phyloP scores from a whole-genome alignment of 1,140 invertebrate species.

The Yoshiicerus persimilis region DNA sequence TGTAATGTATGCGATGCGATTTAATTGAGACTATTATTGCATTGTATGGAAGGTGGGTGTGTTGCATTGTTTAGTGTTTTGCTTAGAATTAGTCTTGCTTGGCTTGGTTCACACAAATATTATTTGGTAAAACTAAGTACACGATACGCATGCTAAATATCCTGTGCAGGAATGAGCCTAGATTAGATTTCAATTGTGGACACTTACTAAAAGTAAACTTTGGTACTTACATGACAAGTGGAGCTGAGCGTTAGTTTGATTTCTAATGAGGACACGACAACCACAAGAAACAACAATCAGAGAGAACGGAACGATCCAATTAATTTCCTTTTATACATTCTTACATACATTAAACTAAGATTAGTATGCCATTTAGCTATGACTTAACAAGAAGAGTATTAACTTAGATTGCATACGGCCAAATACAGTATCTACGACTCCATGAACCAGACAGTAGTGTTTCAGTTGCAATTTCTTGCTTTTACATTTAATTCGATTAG shows the following conservation, averaged over 20 bases:
- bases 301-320: not conserved
- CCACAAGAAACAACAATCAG: not conserved
- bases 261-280: not conserved
- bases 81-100: not conserved
- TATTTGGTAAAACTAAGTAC: not conserved
- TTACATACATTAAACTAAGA: not conserved
- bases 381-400: no score
- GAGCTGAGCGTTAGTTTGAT: not conserved
- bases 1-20: not conserved
- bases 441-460: not conserved
- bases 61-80: not conserved
- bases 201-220: not conserved
- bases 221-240: not conserved
- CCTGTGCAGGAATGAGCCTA: not conserved
- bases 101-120: not conserved
- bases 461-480: not conserved
- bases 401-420: no score
- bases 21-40: not conserved
- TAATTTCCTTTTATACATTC: not conserved
- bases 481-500: not conserved
- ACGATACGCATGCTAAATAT: not conserved
- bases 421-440: not conserved
- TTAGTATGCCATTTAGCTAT: no score
- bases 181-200: not conserved
- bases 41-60: not conserved